A percentile compares a stretch with the other conserved stretches of the same genome.
phyloP scores from a whole-genome alignment of 1,140 invertebrate genomes.

The Drosophila oshimai region DNA sequence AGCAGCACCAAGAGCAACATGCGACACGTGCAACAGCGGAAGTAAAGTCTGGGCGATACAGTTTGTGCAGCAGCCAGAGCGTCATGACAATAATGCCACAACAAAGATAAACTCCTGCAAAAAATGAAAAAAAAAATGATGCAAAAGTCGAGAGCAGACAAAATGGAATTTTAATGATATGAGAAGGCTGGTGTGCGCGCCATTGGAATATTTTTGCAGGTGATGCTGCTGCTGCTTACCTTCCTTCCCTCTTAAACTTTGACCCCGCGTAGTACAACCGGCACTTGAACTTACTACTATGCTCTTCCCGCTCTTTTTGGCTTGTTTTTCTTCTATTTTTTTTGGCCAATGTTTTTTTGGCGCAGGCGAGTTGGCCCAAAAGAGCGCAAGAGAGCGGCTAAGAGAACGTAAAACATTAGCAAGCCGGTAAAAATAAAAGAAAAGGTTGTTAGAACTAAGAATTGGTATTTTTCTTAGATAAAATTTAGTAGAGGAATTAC shows the following conservation, averaged over 20 bases:
- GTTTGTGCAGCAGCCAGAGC: constrained; percentile 34
- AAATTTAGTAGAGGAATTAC: too few species aligned
- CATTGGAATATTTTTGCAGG: constrained; percentile 37
- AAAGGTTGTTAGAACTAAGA: not conserved
- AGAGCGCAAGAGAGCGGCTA: constrained; percentile 14
- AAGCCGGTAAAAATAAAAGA: constrained; percentile 60
- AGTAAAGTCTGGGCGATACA: constrained; percentile 40
- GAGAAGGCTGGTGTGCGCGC: constrained; percentile 25
- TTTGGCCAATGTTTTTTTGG: constrained; percentile 13
- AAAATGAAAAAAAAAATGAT: not conserved
- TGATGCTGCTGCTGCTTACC: constrained; percentile 32
- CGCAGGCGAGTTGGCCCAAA: constrained; percentile 42
- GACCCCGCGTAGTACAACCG: constrained; percentile 50
- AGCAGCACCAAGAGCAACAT: constrained; percentile 15
- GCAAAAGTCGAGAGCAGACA: constrained; percentile 37
- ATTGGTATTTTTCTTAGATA: not conserved
- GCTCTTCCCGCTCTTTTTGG: constrained; percentile 47
- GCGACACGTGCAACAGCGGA: constrained; percentile 48
- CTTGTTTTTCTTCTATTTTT: constrained; percentile 12
- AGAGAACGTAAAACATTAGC: constrained; percentile 1
- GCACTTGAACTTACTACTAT: constrained; percentile 59
- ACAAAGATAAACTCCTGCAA: constrained; percentile 25
- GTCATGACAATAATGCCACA: constrained; percentile 45
- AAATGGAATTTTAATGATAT: constrained; percentile 72
- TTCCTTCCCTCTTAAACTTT: not conserved